A percentile compares a stretch with the other conserved stretches of the same genome.
These are phyloP conservation scores for Leptogaster cylindrica DNA, from an alignment of 2,888 invertebrate genomes.

Conservation along the genomic window DNA sequence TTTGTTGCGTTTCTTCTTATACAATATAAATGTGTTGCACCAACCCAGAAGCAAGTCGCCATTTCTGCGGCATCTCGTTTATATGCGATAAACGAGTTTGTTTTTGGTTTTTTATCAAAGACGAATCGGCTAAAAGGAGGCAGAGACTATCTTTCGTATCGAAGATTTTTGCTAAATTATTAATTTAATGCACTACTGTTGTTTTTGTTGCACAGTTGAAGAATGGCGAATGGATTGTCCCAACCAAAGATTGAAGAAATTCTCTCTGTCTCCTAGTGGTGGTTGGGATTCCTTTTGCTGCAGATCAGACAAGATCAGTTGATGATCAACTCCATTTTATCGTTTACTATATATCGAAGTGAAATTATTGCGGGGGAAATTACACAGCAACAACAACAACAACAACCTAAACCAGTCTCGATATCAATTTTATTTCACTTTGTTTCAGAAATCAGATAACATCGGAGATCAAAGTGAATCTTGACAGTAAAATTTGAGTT, in stretches of 20 bases:
- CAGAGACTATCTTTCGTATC: neutral
- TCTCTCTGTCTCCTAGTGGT: neutral
- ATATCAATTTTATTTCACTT: neutral
- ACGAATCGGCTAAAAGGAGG: neutral
- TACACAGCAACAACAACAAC: neutral
- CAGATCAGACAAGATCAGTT: constrained; percentile 16
- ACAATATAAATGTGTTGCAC: no score
- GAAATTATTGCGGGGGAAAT: constrained; percentile 30
- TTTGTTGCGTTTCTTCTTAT: no score
- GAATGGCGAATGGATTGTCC: constrained; percentile 8
- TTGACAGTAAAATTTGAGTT: constrained; percentile 1
- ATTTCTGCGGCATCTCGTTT: no score
- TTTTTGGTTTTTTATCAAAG: no score
- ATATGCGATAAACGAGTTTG: constrained; percentile 1
- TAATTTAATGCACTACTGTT: constrained; percentile 3
- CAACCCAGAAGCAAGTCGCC: no score
- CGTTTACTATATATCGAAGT: constrained; percentile 41
- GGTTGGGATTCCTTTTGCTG: constrained; percentile 14
- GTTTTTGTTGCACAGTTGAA: neutral
- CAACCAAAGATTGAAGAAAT: neutral
- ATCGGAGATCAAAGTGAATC: constrained; percentile 23
- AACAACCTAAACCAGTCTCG: constrained; percentile 3
- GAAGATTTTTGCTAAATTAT: neutral
- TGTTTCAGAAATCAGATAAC: constrained; percentile 7
- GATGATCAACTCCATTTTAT: constrained; percentile 39